Evolutionary conservation across 1,140 invertebrate genomes (phyloP).

Genomic region (Zaprionus vittiger): DNA sequence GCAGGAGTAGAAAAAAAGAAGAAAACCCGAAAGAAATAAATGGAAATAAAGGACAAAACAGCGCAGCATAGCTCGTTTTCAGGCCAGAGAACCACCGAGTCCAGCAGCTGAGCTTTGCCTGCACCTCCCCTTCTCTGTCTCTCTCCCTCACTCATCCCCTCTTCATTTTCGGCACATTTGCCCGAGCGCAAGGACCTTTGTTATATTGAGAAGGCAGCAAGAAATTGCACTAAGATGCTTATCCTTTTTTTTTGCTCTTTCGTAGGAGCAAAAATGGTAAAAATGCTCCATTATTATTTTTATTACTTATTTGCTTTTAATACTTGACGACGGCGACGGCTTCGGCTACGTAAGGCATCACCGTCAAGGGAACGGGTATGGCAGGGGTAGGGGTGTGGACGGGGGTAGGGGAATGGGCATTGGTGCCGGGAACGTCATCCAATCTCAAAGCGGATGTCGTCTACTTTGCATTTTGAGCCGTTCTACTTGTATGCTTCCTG

Average conservation of each 20-base stretch:
- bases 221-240: constrained; percentile 83
- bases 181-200: constrained; percentile 81
- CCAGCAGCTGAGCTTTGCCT: constrained; percentile 62
- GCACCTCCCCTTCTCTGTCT: constrained; percentile 1
- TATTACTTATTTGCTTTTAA: constrained; percentile 85
- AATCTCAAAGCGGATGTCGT: constrained; percentile 83
- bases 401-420: constrained; percentile 1
- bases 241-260: constrained; percentile 78
- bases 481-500: constrained; percentile 82
- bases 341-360: constrained; percentile 20
- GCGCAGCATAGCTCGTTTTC: constrained; percentile 47
- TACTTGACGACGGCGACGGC: constrained; percentile 69
- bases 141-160: neutral
- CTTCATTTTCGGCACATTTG: constrained; percentile 75
- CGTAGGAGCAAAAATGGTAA: constrained; percentile 78
- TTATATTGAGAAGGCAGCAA: constrained; percentile 82
- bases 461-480: constrained; percentile 83
- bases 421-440: constrained; percentile 70
- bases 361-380: neutral
- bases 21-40: constrained; percentile 45
- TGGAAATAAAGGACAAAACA: constrained; percentile 79
- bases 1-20: constrained; percentile 17
- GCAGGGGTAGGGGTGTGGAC: neutral
- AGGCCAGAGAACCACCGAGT: constrained; percentile 33
- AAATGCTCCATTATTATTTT: constrained; percentile 84